These are phyloP conservation scores for Anagrus nilaparvatae DNA, from an alignment of 1,140 invertebrate genomes.

Conservation along the genomic window DNA sequence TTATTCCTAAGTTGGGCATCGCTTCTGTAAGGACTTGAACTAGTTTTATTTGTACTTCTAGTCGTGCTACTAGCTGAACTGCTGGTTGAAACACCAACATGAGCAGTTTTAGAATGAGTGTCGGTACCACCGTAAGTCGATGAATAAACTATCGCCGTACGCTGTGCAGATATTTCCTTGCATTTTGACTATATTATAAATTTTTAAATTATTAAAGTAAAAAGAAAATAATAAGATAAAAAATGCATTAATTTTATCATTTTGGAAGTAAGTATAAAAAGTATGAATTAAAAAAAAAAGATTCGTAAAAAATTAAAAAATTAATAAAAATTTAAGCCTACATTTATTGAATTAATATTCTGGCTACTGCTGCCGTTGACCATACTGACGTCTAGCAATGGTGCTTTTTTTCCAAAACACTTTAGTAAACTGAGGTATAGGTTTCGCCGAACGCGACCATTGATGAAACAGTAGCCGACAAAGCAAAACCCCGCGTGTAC, in stretches of 20 bases:
- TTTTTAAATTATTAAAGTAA: background rate
- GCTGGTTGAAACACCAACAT: constrained; percentile 90
- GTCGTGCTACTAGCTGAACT: constrained; percentile 77
- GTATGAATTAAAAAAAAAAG: background rate
- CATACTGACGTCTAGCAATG: constrained; percentile 62
- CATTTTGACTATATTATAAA: background rate
- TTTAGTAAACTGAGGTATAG: constrained; percentile 55
- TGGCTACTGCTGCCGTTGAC: constrained; percentile 60
- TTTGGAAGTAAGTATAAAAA: background rate
- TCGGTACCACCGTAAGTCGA: constrained; percentile 39
- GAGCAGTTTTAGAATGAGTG: constrained; percentile 51
- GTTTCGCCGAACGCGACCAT: constrained; percentile 63
- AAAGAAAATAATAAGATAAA: background rate
- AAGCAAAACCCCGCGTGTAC: constrained; percentile 68
- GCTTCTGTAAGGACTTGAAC: constrained; percentile 81
- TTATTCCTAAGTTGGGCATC: constrained; percentile 70
- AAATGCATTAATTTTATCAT: background rate
- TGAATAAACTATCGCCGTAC: constrained; percentile 74
- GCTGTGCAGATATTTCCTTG: constrained; percentile 38
- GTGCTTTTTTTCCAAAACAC: constrained; percentile 76
- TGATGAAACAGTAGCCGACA: constrained; percentile 75
- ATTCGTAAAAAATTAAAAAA: background rate
- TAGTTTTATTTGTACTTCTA: constrained; percentile 86
- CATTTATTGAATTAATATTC: constrained; percentile 50
- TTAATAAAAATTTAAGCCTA: too few species aligned